Base-by-base conservation (phyloP, 1,140 invertebrate genomes). In the Hormaphis cornu region DNA sequence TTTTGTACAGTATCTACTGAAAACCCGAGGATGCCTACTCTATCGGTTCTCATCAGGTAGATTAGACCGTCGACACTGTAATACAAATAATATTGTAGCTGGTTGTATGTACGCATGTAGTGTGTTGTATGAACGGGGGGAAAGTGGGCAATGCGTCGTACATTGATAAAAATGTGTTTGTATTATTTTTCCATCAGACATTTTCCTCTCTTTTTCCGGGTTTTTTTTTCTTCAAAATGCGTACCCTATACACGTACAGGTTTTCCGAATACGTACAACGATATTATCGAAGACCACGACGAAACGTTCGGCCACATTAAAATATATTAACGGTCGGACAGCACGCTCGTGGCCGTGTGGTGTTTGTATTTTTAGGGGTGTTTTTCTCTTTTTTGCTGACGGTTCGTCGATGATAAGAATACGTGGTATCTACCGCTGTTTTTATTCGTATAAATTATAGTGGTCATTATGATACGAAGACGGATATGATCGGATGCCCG, bases 391-490 rank as follows among this genome's bases (percentile, higher is more conserved):
- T n/a, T 33, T 18, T 33, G n/a, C 26, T 2, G 24, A 3, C 8
- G 26, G 50, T 30, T 22, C n/a, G 28, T n/a, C n/a, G n/a, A n/a
- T n/a, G 2, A 30, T 30, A 16, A 3, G 7, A n/a, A 53, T 28
- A 28, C 26, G n/a, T n/a, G n/a, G n/a, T n/a, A n/a, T n/a, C n/a
- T n/a, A n/a, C n/a, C n/a, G n/a, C n/a, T n/a, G n/a, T n/a, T n/a
- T n/a, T n/a, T n/a, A n/a, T n/a, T n/a, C n/a, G n/a, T n/a, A n/a
- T n/a, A n/a, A n/a, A n/a, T n/a, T n/a, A n/a, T n/a, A n/a, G n/a
- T n/a, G n/a, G n/a, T n/a, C n/a, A n/a, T 33, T 33, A 33, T 9
- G 52, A 54, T 54, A 54, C 33, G 52, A 54, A 54, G 20, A 54
- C 18, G 30, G 20, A n/a, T n/a, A n/a, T n/a, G n/a, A n/a, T n/a